Percentiles rank a stretch among this genome's conserved stretches.
Evolutionary conservation across 2,888 invertebrate species (phyloP).

Genomic region (Cryptocephalus moraei): DNA sequence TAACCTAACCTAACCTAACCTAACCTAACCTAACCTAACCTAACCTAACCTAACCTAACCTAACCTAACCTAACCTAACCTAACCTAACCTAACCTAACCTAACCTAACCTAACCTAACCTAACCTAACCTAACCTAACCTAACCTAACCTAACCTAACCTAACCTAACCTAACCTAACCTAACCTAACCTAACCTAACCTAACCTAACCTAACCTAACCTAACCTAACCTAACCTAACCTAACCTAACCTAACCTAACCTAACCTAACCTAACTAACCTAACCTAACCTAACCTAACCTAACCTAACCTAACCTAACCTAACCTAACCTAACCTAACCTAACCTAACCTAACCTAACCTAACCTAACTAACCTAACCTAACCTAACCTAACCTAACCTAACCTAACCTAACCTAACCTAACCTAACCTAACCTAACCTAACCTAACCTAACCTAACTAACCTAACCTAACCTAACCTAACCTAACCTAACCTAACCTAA

Average conservation of each 20-base stretch:
- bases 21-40: constrained; percentile 7
- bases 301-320: constrained; percentile 14
- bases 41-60: constrained; percentile 7
- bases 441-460: constrained; percentile 12
- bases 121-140: constrained; percentile 15
- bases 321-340: constrained; percentile 14
- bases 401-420: constrained; percentile 6
- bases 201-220: constrained; percentile 10
- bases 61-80: constrained; percentile 12
- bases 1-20: constrained; percentile 6
- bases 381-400: constrained; percentile 12
- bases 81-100: constrained; percentile 15
- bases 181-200: constrained; percentile 14
- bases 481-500: constrained; percentile 15
- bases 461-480: constrained; percentile 14
- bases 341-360: constrained; percentile 15
- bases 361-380: constrained; percentile 12
- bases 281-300: constrained; percentile 15
- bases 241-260: constrained; percentile 14
- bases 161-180: constrained; percentile 14
- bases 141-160: constrained; percentile 14
- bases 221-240: constrained; percentile 12
- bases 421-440: constrained; percentile 6
- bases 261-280: constrained; percentile 16
- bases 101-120: constrained; percentile 14